phyloP scores from a whole-genome alignment of 1,140 invertebrate genomes.

The Drosophila tsacasi region DNA sequence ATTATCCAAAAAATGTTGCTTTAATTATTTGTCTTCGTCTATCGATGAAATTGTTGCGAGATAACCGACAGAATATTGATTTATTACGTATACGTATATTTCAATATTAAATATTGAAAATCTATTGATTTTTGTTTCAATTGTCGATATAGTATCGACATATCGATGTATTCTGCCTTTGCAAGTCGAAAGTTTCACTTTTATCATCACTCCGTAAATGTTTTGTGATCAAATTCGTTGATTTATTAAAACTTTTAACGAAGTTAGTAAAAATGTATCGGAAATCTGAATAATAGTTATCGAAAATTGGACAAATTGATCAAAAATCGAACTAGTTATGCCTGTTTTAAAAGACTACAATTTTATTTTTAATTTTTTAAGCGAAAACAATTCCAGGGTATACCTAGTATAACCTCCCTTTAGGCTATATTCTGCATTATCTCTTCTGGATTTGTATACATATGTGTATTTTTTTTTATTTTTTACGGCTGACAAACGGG shows the following conservation, averaged over 20 bases:
- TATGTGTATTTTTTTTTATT: constrained; percentile 14
- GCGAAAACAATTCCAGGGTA: background rate
- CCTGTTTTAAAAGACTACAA: background rate
- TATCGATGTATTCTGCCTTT: background rate
- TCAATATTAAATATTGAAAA: too few relatives aligned
- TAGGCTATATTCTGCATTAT: background rate
- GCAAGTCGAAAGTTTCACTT: too few relatives aligned
- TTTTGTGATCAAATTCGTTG: background rate
- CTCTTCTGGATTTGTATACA: background rate
- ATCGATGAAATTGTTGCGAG: background rate
- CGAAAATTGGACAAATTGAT: background rate
- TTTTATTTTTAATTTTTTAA: background rate
- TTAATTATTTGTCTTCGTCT: background rate
- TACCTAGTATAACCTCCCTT: background rate
- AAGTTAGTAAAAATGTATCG: background rate
- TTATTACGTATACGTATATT: background rate
- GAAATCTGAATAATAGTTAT: background rate
- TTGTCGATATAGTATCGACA: background rate
- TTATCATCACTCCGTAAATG: too few relatives aligned
- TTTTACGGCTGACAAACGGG: constrained; percentile 57
- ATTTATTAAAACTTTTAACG: background rate
- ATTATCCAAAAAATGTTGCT: too few relatives aligned
- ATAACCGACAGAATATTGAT: background rate
- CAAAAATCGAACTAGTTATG: background rate
- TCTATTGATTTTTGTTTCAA: too few relatives aligned